Base-by-base conservation (phyloP, 2,888 invertebrate species). In the Imbricaverruca yamaguchii region DNA sequence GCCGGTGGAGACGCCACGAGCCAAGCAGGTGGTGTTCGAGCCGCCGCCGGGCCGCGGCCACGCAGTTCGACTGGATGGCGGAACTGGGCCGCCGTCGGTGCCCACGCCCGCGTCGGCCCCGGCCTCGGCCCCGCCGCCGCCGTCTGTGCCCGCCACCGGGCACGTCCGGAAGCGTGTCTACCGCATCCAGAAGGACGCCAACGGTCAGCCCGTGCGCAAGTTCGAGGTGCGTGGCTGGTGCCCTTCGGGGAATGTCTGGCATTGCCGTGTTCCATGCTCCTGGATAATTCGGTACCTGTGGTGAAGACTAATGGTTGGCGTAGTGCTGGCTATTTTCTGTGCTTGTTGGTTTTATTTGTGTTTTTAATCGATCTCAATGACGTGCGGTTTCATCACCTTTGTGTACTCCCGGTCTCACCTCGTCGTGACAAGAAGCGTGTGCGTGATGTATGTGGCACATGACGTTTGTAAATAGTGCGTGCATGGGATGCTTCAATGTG, bases 121-220 rank as follows among this genome's bases (percentile, higher is more conserved):
- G n/a, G 56, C n/a, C n/a, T n/a, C n/a, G n/a, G n/a, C 56, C 12
- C 53, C 39, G 53, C 15, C 9, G n/a, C n/a, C n/a, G 9, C n/a
- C 4, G 55, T 0, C 15, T 18, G 25, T 56, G 55, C 21, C 55
- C 10, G 53, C 74, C 18, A 12, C 74, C 0, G 74, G 12, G 0
- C 12, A 13, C 57, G 10, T 23, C 15, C 79, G 79, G 6, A 79
- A 79, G 15, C 23, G 79, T 10, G 21, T 79, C 57, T 79, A 57
- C 79, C 79, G 79, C 79, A 79, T 79, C 15, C 79, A 59, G 57
- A 79, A 79, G 79, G 79, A 79, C 57, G 79, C 79, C 15, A 56
- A 15, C 23, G 79, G 79, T 1, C 56, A 79, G 23, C 79, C 79
- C 4, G 59, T 79, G 23, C 57, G 59, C 13, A 79, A 79, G 25